Conservation (phyloP, 2,888 invertebrate species). For the Diaphora mendica region DNA sequence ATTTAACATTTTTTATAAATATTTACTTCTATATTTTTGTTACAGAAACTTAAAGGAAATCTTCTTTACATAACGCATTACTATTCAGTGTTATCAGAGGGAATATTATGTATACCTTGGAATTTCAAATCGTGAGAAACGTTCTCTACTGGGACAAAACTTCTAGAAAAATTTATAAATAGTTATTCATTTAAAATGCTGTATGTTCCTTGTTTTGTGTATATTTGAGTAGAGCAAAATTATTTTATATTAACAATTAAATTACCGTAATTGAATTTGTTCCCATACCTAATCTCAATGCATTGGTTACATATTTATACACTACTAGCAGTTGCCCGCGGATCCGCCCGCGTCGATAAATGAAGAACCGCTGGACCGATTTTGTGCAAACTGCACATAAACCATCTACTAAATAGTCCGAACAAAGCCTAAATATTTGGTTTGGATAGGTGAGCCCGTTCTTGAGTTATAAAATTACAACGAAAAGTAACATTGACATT, state of each 20-base stretch:
- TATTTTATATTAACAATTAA: background rate
- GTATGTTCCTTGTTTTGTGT: background rate
- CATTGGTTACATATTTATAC: background rate
- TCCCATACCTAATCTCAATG: slow-evolving; percentile 13
- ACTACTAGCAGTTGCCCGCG: too few relatives aligned
- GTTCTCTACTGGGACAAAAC: background rate
- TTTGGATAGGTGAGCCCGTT: too few relatives aligned
- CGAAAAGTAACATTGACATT: too few relatives aligned
- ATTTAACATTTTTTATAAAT: background rate
- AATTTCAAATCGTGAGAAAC: slow-evolving; percentile 88
- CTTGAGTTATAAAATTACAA: too few relatives aligned
- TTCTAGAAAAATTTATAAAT: background rate
- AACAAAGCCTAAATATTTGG: too few relatives aligned
- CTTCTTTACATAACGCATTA: slow-evolving; percentile 95
- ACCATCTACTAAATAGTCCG: too few relatives aligned
- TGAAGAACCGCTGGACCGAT: too few relatives aligned
- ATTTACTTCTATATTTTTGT: slow-evolving; percentile 45
- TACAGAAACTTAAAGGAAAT: slow-evolving; percentile 88
- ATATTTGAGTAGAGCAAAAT: background rate
- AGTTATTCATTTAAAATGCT: background rate
- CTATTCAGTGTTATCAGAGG: slow-evolving; percentile 96
- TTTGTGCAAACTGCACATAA: too few relatives aligned
- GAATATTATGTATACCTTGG: slow-evolving; percentile 97
- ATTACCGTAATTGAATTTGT: background rate
- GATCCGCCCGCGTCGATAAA: too few relatives aligned